Conservation (phyloP, 2,113 vertebrate genomes). For the Saccopteryx leptura region DNA sequence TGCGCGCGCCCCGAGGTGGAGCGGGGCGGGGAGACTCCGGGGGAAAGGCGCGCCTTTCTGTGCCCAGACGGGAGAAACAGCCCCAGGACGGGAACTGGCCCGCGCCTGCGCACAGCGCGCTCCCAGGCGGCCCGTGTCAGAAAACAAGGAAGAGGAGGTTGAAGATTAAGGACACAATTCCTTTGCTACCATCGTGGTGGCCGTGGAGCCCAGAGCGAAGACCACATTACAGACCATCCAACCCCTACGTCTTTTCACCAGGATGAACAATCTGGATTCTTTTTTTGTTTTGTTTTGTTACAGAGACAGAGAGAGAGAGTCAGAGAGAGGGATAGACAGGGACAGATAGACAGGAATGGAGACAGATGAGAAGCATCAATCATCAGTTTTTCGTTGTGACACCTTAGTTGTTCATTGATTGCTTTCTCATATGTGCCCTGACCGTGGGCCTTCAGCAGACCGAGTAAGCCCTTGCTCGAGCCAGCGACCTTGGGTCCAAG, state of each 20-base stretch:
- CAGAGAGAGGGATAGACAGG: too few species aligned
- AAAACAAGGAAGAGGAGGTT: background rate
- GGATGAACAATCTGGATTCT: too few species aligned
- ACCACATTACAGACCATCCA: fast-evolving
- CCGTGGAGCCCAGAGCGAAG: background rate
- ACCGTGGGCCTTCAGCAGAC: too few species aligned
- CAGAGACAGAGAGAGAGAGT: too few species aligned
- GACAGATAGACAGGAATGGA: too few species aligned
- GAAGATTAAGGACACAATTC: background rate
- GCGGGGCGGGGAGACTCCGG: background rate
- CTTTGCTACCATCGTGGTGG: background rate
- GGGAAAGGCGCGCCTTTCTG: background rate
- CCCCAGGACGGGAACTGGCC: background rate
- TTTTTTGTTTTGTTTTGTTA: background rate
- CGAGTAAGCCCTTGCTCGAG: too few species aligned
- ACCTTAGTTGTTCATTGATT: too few species aligned
- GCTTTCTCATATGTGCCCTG: too few species aligned
- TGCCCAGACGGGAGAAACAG: background rate
- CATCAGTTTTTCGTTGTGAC: too few species aligned
- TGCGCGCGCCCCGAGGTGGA: fast-evolving
- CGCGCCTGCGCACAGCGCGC: background rate
- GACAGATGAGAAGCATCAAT: too few species aligned
- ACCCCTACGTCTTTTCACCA: background rate
- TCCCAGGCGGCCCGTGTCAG: background rate
- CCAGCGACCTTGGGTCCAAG: too few species aligned